phyloP scores from a whole-genome alignment of 2,888 invertebrate species.

The Pegoplata infirma region DNA sequence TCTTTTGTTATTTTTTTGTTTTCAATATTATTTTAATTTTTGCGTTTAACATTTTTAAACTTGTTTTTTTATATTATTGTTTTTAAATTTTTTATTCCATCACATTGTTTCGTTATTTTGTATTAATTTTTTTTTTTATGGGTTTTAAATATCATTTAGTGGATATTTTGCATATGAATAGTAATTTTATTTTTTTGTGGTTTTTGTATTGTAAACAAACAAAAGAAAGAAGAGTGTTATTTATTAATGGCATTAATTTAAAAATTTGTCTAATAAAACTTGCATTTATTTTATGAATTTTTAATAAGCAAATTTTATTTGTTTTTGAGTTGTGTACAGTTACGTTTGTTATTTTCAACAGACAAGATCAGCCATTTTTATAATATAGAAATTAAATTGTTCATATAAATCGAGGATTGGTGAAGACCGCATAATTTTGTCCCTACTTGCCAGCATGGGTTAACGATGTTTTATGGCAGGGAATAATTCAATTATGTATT shows the following conservation, averaged over 20 bases:
- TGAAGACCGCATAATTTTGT: no score
- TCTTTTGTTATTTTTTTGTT: background rate
- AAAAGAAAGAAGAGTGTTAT: conserved; percentile 6
- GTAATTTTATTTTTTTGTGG: background rate
- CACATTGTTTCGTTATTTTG: background rate
- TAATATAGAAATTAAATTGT: no score
- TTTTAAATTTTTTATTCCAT: background rate
- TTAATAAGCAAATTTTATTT: background rate
- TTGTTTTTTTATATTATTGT: background rate
- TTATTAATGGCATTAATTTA: conserved; percentile 8
- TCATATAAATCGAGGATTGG: no score
- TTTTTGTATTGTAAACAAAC: background rate
- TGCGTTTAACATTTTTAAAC: background rate
- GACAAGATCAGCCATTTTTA: no score
- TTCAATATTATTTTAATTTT: background rate
- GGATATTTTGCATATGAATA: conserved; percentile 4
- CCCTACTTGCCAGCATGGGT: no score
- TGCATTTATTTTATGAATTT: background rate
- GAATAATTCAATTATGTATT: no score
- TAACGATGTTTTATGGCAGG: no score
- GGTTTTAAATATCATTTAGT: background rate
- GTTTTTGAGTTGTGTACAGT: background rate
- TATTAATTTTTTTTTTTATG: background rate
- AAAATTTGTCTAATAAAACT: conserved; percentile 1
- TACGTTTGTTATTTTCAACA: no score